Evolutionary conservation across 2,797 vertebrate genomes (phyloP), one percentile per base, ranked within the genome.

Genomic region (Selene dorsalis): DNA sequence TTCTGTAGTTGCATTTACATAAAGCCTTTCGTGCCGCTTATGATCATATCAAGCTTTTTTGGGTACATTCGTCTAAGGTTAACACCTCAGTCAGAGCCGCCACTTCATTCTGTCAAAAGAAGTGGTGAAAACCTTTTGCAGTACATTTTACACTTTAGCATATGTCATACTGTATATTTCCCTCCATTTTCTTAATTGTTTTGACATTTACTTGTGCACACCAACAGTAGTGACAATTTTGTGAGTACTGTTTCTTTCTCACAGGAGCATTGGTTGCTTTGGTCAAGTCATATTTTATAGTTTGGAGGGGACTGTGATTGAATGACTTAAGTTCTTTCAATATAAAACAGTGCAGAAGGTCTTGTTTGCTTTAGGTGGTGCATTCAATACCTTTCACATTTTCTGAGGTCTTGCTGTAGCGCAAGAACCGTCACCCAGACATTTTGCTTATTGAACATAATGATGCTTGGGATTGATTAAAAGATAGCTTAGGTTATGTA

Each of bases 381-480:
- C 43, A 38, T 47, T 66, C 56, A 52, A 14, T 45, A 16, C 47
- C 26, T 61, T 48, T 55, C n/a, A 30, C n/a, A 62, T 35, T 41
- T 41, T 52, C 41, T 66, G 18, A 53, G 22, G 47, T 39, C 45
- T 45, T 63, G 12, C 56, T 45, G 22, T 14, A 6, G 32, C 64
- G 28, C 57, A 47, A 65, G 41, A 73, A 3, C 67, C 52, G 8
- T 64, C 69, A 70, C 22, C 20, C 22, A 18, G 45, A 64, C 39
- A 43, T 69, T 82, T 69, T 26, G 73, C 60, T 48, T 41, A 35
- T 52, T 17, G 32, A 41, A 71, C 9, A 20, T 71, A 28, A 56
- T 73, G 68, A 75, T 50, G 68, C 26, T 71, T 53, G 12, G 75
- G 18, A 41, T 59, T 61, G 16, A 60, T 73, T 71, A 39, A 59